Conservation (phyloP, 1,140 invertebrate species). For the Goniozus legneri region DNA sequence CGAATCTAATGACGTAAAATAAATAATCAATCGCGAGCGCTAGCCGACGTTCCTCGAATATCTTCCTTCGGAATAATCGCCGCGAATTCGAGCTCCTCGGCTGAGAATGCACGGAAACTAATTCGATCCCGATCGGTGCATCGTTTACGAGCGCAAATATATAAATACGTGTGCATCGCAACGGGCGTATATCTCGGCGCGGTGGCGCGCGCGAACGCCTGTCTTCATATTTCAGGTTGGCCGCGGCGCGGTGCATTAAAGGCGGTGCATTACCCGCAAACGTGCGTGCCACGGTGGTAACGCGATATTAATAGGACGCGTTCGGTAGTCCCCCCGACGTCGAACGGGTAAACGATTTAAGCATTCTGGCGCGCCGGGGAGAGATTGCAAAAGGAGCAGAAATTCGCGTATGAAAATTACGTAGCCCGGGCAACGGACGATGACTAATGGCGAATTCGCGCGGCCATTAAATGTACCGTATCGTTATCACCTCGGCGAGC, state of each 20-base stretch:
- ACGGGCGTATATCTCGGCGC: constrained; percentile 14
- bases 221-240: constrained; percentile 34
- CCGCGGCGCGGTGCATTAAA: constrained; percentile 20
- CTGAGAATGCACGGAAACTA: too few relatives aligned
- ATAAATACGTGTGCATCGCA: too few relatives aligned
- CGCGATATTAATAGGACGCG: constrained; percentile 28
- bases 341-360: constrained; percentile 21
- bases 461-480: neutral
- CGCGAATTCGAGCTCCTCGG: too few relatives aligned
- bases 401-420: neutral
- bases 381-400: neutral
- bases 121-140: neutral
- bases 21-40: too few relatives aligned
- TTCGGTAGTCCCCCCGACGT: constrained; percentile 24
- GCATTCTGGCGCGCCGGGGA: constrained; percentile 5
- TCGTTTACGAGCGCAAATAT: neutral
- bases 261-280: constrained; percentile 17
- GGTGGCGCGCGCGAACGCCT: constrained; percentile 9
- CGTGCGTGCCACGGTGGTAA: constrained; percentile 3
- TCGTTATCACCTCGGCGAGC: too few relatives aligned
- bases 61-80: too few relatives aligned
- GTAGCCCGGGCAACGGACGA: neutral
- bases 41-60: too few relatives aligned
- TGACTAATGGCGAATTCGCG: neutral
- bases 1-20: too few relatives aligned